Conservation (phyloP, 1,140 invertebrate genomes). For the Drosophila nasuta region DNA sequence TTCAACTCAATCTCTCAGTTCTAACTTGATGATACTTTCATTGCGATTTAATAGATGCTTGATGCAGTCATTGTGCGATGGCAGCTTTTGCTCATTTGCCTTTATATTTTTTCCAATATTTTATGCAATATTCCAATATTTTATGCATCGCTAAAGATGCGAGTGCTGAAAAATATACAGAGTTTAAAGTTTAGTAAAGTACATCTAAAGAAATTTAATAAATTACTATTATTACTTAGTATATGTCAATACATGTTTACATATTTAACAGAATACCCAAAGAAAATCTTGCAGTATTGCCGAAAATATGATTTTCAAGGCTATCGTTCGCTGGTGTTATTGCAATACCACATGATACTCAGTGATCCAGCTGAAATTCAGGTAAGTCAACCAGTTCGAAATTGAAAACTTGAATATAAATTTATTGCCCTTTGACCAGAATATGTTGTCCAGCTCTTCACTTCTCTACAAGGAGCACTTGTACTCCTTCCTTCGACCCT, state of each 20-base stretch:
- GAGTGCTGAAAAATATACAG: no score
- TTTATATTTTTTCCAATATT: not conserved
- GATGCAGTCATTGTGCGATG: slow-evolving; percentile 16
- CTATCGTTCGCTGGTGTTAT: slow-evolving; percentile 75
- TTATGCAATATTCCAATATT: not conserved
- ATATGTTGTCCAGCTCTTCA: slow-evolving; percentile 74
- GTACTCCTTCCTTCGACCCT: slow-evolving; percentile 78
- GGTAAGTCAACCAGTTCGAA: slow-evolving; percentile 45
- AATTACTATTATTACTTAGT: no score
- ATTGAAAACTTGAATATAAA: not conserved
- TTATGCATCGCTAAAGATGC: no score
- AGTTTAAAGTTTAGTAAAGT: no score
- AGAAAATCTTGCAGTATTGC: slow-evolving; percentile 80
- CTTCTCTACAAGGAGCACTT: slow-evolving; percentile 79
- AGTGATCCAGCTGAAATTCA: slow-evolving; percentile 83
- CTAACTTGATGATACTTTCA: slow-evolving; percentile 29
- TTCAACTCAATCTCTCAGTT: not conserved
- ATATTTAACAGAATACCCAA: slow-evolving; percentile 68
- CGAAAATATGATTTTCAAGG: slow-evolving; percentile 83
- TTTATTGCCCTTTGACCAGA: slow-evolving; percentile 48
- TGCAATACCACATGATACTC: slow-evolving; percentile 80
- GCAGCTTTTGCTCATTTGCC: slow-evolving; percentile 16
- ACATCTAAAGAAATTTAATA: no score
- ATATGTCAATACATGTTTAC: not conserved
- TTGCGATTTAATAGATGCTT: slow-evolving; percentile 44